These are phyloP conservation scores for Chromoteleia sp. DNA, from an alignment of 2,888 invertebrate species.

Conservation along the genomic window DNA sequence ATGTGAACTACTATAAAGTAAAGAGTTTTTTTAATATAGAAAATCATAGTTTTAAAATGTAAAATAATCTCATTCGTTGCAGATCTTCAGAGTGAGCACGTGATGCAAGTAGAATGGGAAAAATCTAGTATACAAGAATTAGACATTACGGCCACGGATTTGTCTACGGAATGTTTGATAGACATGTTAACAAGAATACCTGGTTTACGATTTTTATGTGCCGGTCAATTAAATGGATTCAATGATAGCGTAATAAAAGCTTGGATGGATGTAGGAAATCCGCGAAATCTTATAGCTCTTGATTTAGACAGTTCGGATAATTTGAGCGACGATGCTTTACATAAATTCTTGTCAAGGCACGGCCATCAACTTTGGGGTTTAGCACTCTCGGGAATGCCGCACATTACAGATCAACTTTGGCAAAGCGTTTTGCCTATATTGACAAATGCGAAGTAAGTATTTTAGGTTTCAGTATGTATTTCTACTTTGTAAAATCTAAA, in stretches of 20 bases:
- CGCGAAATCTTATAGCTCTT: slow-evolving; percentile 91
- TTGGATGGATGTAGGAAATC: slow-evolving; percentile 94
- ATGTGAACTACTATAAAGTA: neutral
- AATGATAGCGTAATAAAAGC: slow-evolving; percentile 97
- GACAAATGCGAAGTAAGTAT: slow-evolving; percentile 93
- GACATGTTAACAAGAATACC: slow-evolving; percentile 96
- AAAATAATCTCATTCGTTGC: slow-evolving; percentile 48
- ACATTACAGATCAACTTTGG: slow-evolving; percentile 99
- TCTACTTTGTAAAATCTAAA: too few species aligned
- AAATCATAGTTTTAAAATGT: neutral
- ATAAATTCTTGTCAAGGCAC: slow-evolving; percentile 95
- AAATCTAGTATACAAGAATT: slow-evolving; percentile 96
- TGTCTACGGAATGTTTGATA: slow-evolving; percentile 96
- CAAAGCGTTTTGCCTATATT: slow-evolving; percentile 96
- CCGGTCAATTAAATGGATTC: slow-evolving; percentile 99
- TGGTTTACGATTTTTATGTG: slow-evolving; percentile 94
- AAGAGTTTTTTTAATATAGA: neutral
- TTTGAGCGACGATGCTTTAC: slow-evolving; percentile 95
- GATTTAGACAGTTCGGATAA: slow-evolving; percentile 98
- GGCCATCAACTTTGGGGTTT: slow-evolving; percentile 96
- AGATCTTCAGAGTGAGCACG: slow-evolving; percentile 96
- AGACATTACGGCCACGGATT: slow-evolving; percentile 98
- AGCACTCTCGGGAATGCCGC: slow-evolving; percentile 97
- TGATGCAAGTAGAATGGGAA: slow-evolving; percentile 99
- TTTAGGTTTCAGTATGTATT: neutral